Conservation (phyloP, 2,888 invertebrate genomes). For the Urechis unicinctus region DNA sequence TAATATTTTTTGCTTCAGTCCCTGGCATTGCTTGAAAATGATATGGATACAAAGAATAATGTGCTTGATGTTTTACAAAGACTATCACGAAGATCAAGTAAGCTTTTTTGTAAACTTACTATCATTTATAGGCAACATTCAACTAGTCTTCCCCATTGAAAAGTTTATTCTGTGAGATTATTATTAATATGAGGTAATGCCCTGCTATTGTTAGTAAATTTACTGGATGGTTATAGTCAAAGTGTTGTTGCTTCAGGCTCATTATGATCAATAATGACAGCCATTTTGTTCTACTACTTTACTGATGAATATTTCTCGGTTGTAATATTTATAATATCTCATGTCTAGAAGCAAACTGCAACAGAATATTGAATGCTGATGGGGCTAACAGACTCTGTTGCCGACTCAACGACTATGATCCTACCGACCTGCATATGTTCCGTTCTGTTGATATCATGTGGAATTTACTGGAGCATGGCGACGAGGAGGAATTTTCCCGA, state of each 20-base stretch:
- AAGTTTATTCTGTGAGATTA: too few relatives aligned
- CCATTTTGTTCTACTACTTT: too few relatives aligned
- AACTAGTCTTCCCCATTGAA: too few relatives aligned
- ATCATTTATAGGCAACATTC: too few relatives aligned
- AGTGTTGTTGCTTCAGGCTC: too few relatives aligned
- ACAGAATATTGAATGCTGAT: constrained; percentile 42
- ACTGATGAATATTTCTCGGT: too few relatives aligned
- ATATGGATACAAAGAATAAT: constrained; percentile 35
- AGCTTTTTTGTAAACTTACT: too few relatives aligned
- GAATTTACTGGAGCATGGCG: constrained; percentile 46
- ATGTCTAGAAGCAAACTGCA: constrained; percentile 41
- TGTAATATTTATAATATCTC: background rate
- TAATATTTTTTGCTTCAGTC: constrained; percentile 28
- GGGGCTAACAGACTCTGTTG: constrained; percentile 38
- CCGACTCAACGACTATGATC: constrained; percentile 39
- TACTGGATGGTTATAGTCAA: too few relatives aligned
- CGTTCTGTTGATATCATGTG: constrained; percentile 46
- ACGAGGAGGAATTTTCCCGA: constrained; percentile 27
- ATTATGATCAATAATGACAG: too few relatives aligned
- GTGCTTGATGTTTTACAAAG: constrained; percentile 43
- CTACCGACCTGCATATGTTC: constrained; percentile 43
- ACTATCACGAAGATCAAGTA: constrained; percentile 45
- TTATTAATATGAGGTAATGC: too few relatives aligned
- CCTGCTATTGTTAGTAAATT: too few relatives aligned
- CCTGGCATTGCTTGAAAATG: constrained; percentile 41